Conservation (phyloP, 2,888 invertebrate genomes). For the Lithodes maja region DNA sequence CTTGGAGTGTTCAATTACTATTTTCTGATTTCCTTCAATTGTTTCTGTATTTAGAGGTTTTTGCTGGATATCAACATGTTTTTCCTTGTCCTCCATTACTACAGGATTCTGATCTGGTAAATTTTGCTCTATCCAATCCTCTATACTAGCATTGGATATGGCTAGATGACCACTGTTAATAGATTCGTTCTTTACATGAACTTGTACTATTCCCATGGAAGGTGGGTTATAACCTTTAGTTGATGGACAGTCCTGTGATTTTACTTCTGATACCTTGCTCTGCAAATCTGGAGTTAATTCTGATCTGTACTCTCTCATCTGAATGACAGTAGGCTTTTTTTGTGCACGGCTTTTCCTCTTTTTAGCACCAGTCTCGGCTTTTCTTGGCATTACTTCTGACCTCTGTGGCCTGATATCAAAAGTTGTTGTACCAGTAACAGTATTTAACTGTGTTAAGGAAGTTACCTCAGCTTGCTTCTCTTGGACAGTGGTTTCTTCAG, state of each 20-base stretch:
- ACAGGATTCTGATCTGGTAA: conserved; percentile 46
- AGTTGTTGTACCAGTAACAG: conserved; percentile 11
- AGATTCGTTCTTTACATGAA: conserved; percentile 1
- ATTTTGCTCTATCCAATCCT: conserved; percentile 61
- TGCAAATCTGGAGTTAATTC: neutral
- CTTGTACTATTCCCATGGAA: conserved; percentile 1
- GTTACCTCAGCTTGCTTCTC: conserved; percentile 41
- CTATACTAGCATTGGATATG: conserved; percentile 46
- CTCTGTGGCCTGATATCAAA: conserved; percentile 43
- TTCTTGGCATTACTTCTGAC: conserved; percentile 34
- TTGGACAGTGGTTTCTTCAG: conserved; percentile 21
- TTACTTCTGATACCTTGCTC: conserved; percentile 13
- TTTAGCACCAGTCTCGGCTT: conserved; percentile 64
- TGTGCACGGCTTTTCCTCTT: conserved; percentile 69
- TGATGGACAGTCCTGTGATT: conserved; percentile 23
- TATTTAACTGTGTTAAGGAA: conserved; percentile 42
- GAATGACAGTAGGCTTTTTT: conserved; percentile 67
- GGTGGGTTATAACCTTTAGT: conserved; percentile 20
- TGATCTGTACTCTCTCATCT: conserved; percentile 56
- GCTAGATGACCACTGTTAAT: conserved; percentile 2
- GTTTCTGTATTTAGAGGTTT: neutral
- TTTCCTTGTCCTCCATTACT: conserved; percentile 34
- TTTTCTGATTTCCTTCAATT: neutral
- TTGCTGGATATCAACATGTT: neutral
- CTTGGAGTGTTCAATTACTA: neutral